Percentiles rank a stretch among this genome's conserved stretches.
Evolutionary conservation across 23 tunicate genomes (phyloP).

Genomic region (Aplidium turbinatum): DNA sequence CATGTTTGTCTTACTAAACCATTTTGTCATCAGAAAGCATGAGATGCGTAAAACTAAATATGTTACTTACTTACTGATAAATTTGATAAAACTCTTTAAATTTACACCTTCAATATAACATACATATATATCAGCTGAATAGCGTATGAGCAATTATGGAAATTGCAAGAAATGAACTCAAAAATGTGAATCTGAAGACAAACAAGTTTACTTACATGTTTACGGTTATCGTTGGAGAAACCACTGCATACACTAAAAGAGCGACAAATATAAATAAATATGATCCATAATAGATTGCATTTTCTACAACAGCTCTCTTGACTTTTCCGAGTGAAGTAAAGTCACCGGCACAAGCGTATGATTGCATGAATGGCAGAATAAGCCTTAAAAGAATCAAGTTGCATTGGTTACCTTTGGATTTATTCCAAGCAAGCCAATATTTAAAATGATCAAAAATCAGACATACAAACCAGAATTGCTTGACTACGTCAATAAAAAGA

Average conservation of each 20-base stretch:
- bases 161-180: neutral
- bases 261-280: slow-evolving; percentile 75
- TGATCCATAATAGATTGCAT: slow-evolving; percentile 86
- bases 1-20: too few relatives aligned
- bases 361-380: slow-evolving; percentile 88
- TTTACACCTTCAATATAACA: neutral
- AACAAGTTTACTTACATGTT: slow-evolving; percentile 33
- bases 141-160: neutral
- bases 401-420: too few relatives aligned
- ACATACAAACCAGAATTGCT: too few relatives aligned
- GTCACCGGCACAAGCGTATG: slow-evolving; percentile 90
- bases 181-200: neutral
- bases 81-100: neutral
- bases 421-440: too few relatives aligned
- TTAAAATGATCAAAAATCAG: too few relatives aligned
- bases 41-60: too few relatives aligned
- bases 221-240: slow-evolving; percentile 30
- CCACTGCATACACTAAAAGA: slow-evolving; percentile 76
- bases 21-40: too few relatives aligned
- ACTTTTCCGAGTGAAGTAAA: slow-evolving; percentile 84
- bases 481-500: too few relatives aligned
- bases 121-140: neutral
- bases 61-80: neutral
- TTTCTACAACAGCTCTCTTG: slow-evolving; percentile 77
- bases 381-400: slow-evolving; percentile 50